Evolutionary conservation across 2,888 invertebrate genomes (phyloP), one percentile per base, ranked within the genome.

Genomic region (Zele albiditarsus): DNA sequence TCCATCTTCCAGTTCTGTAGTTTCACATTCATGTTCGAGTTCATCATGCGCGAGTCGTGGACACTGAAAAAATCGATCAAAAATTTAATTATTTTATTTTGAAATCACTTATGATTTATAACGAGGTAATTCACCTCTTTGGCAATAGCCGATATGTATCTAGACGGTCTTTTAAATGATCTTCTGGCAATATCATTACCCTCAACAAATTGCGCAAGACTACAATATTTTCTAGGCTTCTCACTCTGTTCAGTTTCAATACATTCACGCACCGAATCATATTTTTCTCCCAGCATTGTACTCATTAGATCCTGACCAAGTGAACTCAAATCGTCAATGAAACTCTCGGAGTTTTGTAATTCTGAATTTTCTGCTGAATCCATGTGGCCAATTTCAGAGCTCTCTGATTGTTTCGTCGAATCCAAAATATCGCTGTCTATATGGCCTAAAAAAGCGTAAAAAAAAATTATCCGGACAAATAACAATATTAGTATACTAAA

Each of bases 361-460:
- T 96, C 95, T 6, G 95, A 95, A 14, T 92, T 91, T 90, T 96
- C 96, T 0, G 96, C 95, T 0, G 95, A 96, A 86, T 96, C 96
- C 71, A 96, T 96, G 84, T 96, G 96, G 14, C 93, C 93, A 69
- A 96, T 94, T 74, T 89, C 89, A 0, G 85, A 85, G 28, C 79
- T 82, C 49, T 88, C 87, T 2, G 87, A 87, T 25, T 77, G 82
- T 53, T 83, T 88, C 3, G 85, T 84, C 3, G 86, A 87, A 38
- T 89, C 88, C 14, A 89, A 79, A 76, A 87, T 87, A 38, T 88
- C 89, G 65, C 87, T 88, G 78, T 87, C 86, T 87, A 84, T 82
- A 76, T 85, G 81, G 33, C 83, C 89, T 89, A 76, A 66, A 31
- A 87, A 86, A 78, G 77, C 72, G 84, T 84, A 76, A 80, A 80